Evolutionary conservation across 30 jellyfish, hydroid and myxozoan genomes (phyloP), one percentile per base, ranked within the genome.

Genomic region (Haliclystus octoradiatus): DNA sequence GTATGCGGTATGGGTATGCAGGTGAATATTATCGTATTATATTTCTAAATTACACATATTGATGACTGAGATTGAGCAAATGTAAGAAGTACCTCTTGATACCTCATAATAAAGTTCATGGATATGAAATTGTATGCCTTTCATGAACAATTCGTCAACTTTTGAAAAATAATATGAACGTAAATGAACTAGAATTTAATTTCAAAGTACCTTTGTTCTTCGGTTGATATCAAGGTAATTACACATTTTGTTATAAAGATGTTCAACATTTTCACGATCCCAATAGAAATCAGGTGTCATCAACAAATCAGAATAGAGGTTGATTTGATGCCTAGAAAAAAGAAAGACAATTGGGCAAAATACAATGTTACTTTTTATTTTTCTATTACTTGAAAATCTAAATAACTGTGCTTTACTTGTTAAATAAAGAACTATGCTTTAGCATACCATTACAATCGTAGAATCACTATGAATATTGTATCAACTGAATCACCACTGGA

Each of bases 211-310:
- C 93, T 77, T 91, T 26, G 99, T 91, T 26, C 99, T 69, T 62
- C 93, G 73, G 3, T 92, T 81, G 19, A 91, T 82, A 63, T 91
- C 99, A 63, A 91, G 60, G 57, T 91, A 91, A 66, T 84, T 74
- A 64, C 99, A 91, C 2, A 94, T 91, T 63, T 83, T 91, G 76
- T 71, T 68, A 81, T 91, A 91, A 15, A 91, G 69, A 28, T 40
- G 63, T 62, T 91, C 99, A 31, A 91, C 60, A 70, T 73, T 91
- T 68, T 91, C 99, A 53, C 95, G 90, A 63, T 91, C 95, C 99
- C 99, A 91, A 47, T 82, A 91, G 67, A 91, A 91, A 33, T 91
- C 99, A 9, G 99, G 99, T 13, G 95, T 83, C 85, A 76, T 70
- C 35, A 91, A 63, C 27, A 82, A 50, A 52, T 91, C 99, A 0